Evolutionary conservation across 2,113 vertebrate genomes (phyloP).

Genomic region (Hymenochirus boettgeri): DNA sequence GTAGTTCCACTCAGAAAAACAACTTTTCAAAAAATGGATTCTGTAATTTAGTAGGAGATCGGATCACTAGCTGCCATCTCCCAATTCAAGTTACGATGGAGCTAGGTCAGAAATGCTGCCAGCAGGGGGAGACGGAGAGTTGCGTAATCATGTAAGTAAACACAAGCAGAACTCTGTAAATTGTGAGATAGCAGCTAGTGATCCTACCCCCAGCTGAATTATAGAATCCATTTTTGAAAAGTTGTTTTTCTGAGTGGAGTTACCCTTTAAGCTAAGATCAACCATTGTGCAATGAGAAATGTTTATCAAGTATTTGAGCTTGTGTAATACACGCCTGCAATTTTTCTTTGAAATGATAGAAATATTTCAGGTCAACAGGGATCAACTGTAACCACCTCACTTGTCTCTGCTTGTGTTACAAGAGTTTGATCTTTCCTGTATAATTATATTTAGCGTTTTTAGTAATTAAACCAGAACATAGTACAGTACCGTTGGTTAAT

Average conservation of each 20-base stretch:
- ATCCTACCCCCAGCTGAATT: no score
- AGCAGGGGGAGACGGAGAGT: not conserved
- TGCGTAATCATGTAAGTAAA: no score
- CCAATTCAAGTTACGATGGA: not conserved
- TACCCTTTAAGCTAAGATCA: not conserved
- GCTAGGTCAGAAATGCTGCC: not conserved
- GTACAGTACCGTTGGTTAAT: constrained; percentile 27
- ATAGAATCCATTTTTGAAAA: no score
- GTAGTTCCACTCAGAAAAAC: no score
- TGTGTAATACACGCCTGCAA: not conserved
- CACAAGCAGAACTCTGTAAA: no score
- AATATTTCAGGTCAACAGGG: not conserved
- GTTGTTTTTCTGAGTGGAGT: no score
- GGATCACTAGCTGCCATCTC: no score
- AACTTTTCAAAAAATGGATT: no score
- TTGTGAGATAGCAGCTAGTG: no score
- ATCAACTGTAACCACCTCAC: no score
- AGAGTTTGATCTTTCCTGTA: not conserved
- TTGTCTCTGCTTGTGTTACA: not conserved
- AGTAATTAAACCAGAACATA: constrained; percentile 26
- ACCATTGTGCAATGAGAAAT: not conserved
- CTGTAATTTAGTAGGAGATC: no score
- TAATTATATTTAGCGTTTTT: constrained; percentile 18
- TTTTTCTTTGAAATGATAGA: not conserved
- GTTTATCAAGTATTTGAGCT: not conserved